Evolutionary conservation across 2,113 vertebrate species (phyloP), one percentile per base, ranked within the genome.

Genomic region (Gambusia holbrooki): DNA sequence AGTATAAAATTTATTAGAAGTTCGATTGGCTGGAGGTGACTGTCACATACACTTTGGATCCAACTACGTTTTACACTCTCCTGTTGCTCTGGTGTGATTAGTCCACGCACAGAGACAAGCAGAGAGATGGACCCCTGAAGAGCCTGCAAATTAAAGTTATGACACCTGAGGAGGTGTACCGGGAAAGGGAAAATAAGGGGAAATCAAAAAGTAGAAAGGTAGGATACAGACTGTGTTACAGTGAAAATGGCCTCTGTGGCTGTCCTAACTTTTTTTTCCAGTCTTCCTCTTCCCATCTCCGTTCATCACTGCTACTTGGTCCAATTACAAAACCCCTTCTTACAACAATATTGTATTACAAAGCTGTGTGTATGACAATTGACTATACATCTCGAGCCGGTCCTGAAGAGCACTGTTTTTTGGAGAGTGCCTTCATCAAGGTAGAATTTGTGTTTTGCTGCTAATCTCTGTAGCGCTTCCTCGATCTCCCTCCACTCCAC

Each of bases 131-230:
- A 79, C 75, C 80, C 90, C 88, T 2, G 77, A 85, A 70, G 81
- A 84, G 85, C 0, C 35, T 64, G 89, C 29, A 92, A 90, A 91
- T 92, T 85, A 90, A 69, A 88, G 79, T 80, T 84, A 86, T 87
- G 84, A 82, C 91, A 91, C 90, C 81, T 84, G 73, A 90, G 25
- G 77, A 86, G 54, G 48, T 37, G 83, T 27, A 58, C 48, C 58
- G 42, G 45, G 65, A 73, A 66, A 71, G 33, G 71, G 72, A 84
- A 30, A 77, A 70, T 66, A 64, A 64, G 17, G 12, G 25, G 58
- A 65, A 65, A 68, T 29, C 13, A 62, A 29, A 45, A 74, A 76
- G 54, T 62, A 9, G 25, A 33, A 51, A 37, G 40, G 54, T 51
- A 27, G 33, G 22, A 75, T 15, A 51, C 25, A 33, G 45, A 32